Conservation (phyloP, 2,888 invertebrate species). For the Diachrysia chrysitis region DNA sequence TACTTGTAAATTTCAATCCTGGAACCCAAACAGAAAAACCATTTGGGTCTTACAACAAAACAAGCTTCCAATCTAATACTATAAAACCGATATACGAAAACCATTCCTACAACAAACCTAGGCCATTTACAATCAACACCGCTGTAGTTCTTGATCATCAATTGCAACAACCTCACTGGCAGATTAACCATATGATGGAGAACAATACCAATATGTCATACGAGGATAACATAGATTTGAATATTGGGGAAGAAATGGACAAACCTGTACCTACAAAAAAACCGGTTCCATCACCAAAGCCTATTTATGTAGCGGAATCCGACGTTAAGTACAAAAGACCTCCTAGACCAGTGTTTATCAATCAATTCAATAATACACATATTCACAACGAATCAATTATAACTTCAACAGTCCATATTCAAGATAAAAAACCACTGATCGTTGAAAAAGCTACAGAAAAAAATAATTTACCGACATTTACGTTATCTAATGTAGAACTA, state of each 20-base stretch:
- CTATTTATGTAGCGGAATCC: constrained; percentile 58
- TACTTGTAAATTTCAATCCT: constrained; percentile 67
- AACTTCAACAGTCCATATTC: constrained; percentile 83
- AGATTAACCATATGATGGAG: constrained; percentile 84
- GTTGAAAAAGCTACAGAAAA: constrained; percentile 76
- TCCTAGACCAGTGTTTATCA: constrained; percentile 67
- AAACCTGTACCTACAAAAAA: constrained; percentile 60
- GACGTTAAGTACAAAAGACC: constrained; percentile 70
- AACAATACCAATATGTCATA: constrained; percentile 80
- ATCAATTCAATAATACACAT: constrained; percentile 67
- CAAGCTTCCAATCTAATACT: constrained; percentile 76
- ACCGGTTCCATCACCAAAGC: constrained; percentile 64
- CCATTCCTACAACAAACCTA: constrained; percentile 76
- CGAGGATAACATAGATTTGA: constrained; percentile 82
- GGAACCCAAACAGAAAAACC: constrained; percentile 88
- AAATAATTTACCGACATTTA: constrained; percentile 75
- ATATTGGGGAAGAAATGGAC: constrained; percentile 83
- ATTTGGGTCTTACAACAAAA: constrained; percentile 76
- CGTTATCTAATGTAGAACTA: constrained; percentile 70
- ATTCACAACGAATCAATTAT: constrained; percentile 80
- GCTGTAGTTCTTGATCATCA: constrained; percentile 80
- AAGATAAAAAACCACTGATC: constrained; percentile 83
- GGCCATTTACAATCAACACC: constrained; percentile 81
- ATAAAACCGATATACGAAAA: constrained; percentile 78
- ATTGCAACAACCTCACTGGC: constrained; percentile 86